phyloP scores from a whole-genome alignment of 2,113 vertebrate species.

The Notothenia coriiceps region DNA sequence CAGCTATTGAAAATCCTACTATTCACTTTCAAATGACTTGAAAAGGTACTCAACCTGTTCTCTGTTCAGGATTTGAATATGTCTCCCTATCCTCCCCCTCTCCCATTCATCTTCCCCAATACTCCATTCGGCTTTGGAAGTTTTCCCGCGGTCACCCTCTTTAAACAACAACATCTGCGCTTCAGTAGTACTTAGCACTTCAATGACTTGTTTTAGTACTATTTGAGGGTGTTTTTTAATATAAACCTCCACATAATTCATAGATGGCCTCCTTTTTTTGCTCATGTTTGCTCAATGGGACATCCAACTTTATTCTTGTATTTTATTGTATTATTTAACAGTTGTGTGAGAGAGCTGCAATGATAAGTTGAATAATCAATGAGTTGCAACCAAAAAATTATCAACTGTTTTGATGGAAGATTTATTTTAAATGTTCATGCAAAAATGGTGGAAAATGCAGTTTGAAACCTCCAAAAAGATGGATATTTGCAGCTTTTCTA shows the following conservation, averaged over 20 bases:
- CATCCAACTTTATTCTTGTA: neutral
- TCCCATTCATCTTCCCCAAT: neutral
- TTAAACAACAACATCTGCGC: neutral
- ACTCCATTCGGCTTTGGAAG: neutral
- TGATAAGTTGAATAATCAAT: too few relatives aligned
- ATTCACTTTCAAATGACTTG: conserved; percentile 1
- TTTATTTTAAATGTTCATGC: too few relatives aligned
- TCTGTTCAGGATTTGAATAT: neutral
- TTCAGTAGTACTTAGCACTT: neutral
- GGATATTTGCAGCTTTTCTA: too few relatives aligned
- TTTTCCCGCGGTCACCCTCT: neutral
- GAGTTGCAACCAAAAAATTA: neutral
- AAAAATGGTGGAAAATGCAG: too few relatives aligned
- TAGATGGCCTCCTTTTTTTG: neutral
- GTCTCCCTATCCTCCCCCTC: neutral
- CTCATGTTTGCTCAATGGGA: neutral
- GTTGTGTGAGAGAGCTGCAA: neutral
- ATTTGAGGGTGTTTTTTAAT: neutral
- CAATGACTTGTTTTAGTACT: neutral
- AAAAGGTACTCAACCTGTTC: neutral
- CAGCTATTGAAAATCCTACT: neutral
- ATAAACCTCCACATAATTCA: neutral
- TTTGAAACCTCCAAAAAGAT: too few relatives aligned
- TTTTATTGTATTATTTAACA: neutral
- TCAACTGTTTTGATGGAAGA: too few relatives aligned